A percentile compares a stretch with the other conserved stretches of the same genome.
phyloP scores from a whole-genome alignment of 2,888 invertebrate genomes.

The Cheilosia scutellata region DNA sequence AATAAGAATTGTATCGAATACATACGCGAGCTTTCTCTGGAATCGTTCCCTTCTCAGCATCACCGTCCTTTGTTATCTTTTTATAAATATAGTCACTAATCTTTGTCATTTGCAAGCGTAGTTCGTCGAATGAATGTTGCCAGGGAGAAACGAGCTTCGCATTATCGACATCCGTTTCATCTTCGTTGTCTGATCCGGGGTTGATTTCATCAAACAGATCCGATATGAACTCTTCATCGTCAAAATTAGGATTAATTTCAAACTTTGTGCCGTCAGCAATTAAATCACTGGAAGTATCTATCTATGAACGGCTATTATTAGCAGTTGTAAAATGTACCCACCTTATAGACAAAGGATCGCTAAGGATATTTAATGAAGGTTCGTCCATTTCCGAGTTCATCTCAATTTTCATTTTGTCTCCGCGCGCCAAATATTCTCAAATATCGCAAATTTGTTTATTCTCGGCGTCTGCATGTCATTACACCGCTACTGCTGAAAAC shows the following conservation, averaged over 20 bases:
- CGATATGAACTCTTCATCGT: slow-evolving; percentile 77
- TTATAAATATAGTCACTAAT: slow-evolving; percentile 80
- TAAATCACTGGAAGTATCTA: slow-evolving; percentile 77
- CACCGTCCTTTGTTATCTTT: slow-evolving; percentile 78
- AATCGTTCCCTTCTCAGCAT: slow-evolving; percentile 76
- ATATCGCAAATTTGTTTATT: not conserved
- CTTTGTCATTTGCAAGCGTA: slow-evolving; percentile 80
- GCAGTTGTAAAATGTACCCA: slow-evolving; percentile 49
- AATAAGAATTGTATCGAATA: slow-evolving; percentile 82
- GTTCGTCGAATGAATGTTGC: slow-evolving; percentile 81
- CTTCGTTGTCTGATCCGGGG: slow-evolving; percentile 78
- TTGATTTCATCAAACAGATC: slow-evolving; percentile 79
- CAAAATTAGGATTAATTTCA: slow-evolving; percentile 80
- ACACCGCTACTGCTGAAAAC: no score
- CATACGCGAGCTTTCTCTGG: slow-evolving; percentile 80
- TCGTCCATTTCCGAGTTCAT: slow-evolving; percentile 40
- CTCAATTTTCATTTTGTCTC: slow-evolving; percentile 22
- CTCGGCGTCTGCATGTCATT: not conserved
- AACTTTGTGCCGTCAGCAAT: slow-evolving; percentile 80
- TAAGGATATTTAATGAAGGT: slow-evolving; percentile 70
- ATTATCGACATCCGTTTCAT: slow-evolving; percentile 72
- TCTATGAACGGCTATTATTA: no score
- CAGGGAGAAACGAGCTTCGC: slow-evolving; percentile 81
- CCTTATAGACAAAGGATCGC: slow-evolving; percentile 78
- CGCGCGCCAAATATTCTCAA: not conserved